Base-by-base conservation (phyloP, 2,113 vertebrate genomes). In the Axis porcinus region DNA sequence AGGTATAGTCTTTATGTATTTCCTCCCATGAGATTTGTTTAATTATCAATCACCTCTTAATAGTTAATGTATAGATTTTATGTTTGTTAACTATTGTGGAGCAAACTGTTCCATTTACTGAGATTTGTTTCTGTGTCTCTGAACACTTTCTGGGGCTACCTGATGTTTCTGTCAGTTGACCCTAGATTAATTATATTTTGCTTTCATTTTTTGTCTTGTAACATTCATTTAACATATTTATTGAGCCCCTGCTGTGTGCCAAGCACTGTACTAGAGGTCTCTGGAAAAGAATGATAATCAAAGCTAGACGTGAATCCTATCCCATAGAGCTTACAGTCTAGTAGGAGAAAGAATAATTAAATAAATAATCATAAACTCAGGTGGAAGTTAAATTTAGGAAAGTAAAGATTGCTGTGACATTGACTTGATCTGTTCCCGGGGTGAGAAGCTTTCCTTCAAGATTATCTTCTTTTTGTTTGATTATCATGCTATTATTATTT, bases 11-110 rank as follows among this genome's bases (percentile, higher is more conserved):
- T 93, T 95, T 43, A 58, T 88, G 54, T 89, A 70, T 83, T 96
- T 84, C 30, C 54, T 96, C 47, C n/a, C n/a, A 25, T 90, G 92
- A 57, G 27, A 88, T 86, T 95, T 93, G 15, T 90, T 17, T 95
- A 47, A 60, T 86, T 62, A 74, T 86, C 27, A 76, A 7, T 90
- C 45, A 62, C 79, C 6, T 79, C 10, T 62, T 91, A 74, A 60
- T 33, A 62, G 23, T 54, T 58, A 52, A 30, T 95, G 23, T 79
- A 15, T 76, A 95, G 14, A 76, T 60, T 47, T 82, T 90, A 62
- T 83, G 33, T 95, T 28, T 93, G 36, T 95, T 33, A 21, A 88
- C 15, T 79, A 3, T 64, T 95, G 43, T 90, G 86, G 57, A 95
- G 23, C 30, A 95, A 70, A 84, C 93, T 85, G 15, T 91, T 94